These are phyloP conservation scores for Hartigia nigra DNA, from an alignment of 2,888 invertebrate genomes.

Conservation along the genomic window DNA sequence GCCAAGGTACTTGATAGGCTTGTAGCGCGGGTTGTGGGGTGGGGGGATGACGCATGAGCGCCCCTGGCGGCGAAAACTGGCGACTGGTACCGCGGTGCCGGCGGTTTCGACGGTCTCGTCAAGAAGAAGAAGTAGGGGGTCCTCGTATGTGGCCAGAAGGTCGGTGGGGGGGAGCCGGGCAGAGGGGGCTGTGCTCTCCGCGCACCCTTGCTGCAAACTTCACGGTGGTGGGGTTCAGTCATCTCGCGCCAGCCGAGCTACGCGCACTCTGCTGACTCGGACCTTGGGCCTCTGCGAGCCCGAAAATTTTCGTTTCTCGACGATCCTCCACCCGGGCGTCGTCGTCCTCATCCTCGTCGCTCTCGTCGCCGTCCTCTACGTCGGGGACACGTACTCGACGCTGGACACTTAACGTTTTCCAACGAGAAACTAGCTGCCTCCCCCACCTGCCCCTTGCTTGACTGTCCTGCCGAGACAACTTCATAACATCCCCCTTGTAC, in stretches of 20 bases:
- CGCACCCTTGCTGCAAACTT: conserved; percentile 20
- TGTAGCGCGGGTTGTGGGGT: not conserved
- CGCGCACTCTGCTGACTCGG: conserved; percentile 41
- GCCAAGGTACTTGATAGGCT: not conserved
- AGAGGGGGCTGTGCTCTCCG: conserved; percentile 5
- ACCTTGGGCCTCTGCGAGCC: not conserved
- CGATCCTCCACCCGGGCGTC: not conserved
- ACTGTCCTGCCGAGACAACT: not conserved
- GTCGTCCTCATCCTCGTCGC: not conserved
- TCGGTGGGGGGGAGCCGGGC: conserved; percentile 3
- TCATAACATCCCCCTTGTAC: not conserved
- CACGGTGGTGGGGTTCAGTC: conserved; percentile 56
- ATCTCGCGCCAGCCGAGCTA: conserved; percentile 63
- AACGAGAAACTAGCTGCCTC: not conserved
- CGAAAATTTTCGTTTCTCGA: conserved; percentile 1
- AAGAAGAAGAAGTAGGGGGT: not conserved
- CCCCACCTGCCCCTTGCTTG: not conserved
- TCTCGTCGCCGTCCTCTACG: not conserved
- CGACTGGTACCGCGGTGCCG: not conserved
- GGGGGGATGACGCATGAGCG: not conserved
- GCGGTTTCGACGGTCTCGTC: not conserved
- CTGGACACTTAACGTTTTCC: not conserved
- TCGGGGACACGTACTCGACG: no score
- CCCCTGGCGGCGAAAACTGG: not conserved
- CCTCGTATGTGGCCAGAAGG: conserved; percentile 8